Percentiles rank a stretch among this genome's conserved stretches.
phyloP scores from a whole-genome alignment of 2,113 vertebrate genomes.

The Emydocephalus ijimae region DNA sequence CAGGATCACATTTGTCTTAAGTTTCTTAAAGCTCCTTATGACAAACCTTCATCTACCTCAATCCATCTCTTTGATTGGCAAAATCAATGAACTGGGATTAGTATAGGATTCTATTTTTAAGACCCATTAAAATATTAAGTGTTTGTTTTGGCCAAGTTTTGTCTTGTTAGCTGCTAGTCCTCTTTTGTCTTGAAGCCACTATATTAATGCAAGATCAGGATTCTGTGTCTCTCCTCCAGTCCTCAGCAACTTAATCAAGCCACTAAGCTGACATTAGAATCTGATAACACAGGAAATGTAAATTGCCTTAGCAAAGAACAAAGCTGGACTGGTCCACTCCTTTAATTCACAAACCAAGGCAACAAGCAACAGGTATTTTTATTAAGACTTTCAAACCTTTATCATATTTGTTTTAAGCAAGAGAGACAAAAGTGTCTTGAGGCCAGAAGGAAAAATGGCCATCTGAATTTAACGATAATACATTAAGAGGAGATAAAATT shows the following conservation, averaged over 20 bases:
- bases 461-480: background rate
- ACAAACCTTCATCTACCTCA: background rate
- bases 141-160: background rate
- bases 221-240: background rate
- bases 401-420: background rate
- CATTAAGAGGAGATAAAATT: background rate
- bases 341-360: background rate
- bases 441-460: background rate
- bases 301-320: background rate
- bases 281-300: background rate
- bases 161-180: no score
- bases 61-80: background rate
- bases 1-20: background rate
- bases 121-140: background rate
- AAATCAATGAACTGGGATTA: background rate
- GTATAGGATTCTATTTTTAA: background rate
- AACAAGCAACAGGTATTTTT: constrained; percentile 1
- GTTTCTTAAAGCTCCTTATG: background rate
- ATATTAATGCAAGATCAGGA: background rate
- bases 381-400: constrained; percentile 16
- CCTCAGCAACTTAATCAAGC: background rate
- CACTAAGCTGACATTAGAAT: background rate
- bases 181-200: background rate
- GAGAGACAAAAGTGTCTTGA: background rate
- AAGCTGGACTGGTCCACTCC: background rate